Evolutionary conservation across 2,113 vertebrate genomes (phyloP), one percentile per base, ranked within the genome.

Genomic region (Otolemur garnettii): DNA sequence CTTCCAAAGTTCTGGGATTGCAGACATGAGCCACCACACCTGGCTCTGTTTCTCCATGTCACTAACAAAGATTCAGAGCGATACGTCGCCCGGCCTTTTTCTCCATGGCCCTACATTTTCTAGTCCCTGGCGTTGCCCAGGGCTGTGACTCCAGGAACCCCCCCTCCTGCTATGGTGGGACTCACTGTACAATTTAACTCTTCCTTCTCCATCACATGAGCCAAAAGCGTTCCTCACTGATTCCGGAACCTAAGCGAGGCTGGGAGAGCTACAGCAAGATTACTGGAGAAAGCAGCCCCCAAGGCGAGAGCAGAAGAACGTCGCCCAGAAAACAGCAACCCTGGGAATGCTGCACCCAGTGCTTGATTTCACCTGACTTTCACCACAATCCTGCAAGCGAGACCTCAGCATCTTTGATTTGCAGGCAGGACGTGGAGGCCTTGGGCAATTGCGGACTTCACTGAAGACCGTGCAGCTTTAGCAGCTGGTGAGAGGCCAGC

Each of bases 371-470:
- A 22, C 5, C 7, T 5, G 0, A 21, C 17, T 38, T 74, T 89
- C 35, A 15, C 5, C 9, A 17, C 2, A 19, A 1, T n/a, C 75
- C 78, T 13, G 3, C 1, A 19, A 30, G 17, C 35, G 0, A 28
- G 9, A 22, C n/a, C 0, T 30, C 1, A 18, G 26, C 1, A 2
- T 22, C 8, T 13, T 72, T 30, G 3, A 19, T n/a, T 21, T 9
- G 33, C 2, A 50, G 19, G 17, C 14, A 11, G 50, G 26, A 68
- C 28, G 11, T 3, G 7, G 8, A 50, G 57, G 21, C 21, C 2
- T 21, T 5, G 22, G 0, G 3, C 11, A 7, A 1, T 10, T 1
- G 0, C 45, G n/a, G 19, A 50, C 10, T 21, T 22, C 3, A 4
- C 35, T 28, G 64, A 81, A 77, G 66, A 33, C 22, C 9, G 0